A percentile compares a stretch with the other conserved stretches of the same genome.
These are phyloP conservation scores for Osmerus eperlanus DNA, from an alignment of 2,113 vertebrate genomes.

Conservation along the genomic window DNA sequence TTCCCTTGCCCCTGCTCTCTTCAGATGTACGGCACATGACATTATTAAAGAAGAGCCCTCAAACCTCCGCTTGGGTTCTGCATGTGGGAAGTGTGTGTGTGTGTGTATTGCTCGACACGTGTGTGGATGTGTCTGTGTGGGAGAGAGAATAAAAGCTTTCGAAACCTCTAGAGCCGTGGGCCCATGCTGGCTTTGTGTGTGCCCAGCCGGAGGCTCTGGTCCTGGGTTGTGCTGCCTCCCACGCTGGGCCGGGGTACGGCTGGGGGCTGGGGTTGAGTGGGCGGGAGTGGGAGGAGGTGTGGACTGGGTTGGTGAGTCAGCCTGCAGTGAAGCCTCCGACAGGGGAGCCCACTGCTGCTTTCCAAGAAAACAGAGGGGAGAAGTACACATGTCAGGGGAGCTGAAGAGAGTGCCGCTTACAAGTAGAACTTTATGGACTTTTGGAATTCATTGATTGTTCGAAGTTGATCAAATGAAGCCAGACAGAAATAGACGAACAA, in stretches of 20 bases:
- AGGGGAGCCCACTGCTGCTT: slow-evolving; percentile 28
- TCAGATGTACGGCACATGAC: slow-evolving; percentile 65
- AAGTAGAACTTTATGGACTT: not conserved
- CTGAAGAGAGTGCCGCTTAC: not conserved
- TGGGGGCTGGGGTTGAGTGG: slow-evolving; percentile 45
- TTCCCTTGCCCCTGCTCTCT: slow-evolving; percentile 50
- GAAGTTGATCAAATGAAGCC: not conserved
- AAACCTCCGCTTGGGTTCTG: slow-evolving; percentile 49
- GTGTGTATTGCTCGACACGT: not conserved
- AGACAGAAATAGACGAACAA: too few relatives aligned
- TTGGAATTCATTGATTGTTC: too few relatives aligned
- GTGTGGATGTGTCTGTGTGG: slow-evolving; percentile 52
- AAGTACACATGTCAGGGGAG: not conserved
- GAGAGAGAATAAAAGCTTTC: slow-evolving; percentile 55
- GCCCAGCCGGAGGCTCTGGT: slow-evolving; percentile 65
- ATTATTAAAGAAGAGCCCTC: slow-evolving; percentile 63
- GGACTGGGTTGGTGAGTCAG: slow-evolving; percentile 59
- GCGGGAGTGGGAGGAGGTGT: slow-evolving; percentile 32
- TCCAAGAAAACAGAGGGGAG: not conserved
- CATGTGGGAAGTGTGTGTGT: slow-evolving; percentile 46
- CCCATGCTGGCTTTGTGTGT: slow-evolving; percentile 23
- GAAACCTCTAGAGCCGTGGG: slow-evolving; percentile 57
- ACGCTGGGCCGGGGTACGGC: slow-evolving; percentile 52
- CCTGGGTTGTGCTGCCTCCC: slow-evolving; percentile 62
- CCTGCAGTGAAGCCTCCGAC: slow-evolving; percentile 50